Conservation (phyloP, 2,888 invertebrate species). For the Yponomeuta plumbellus region DNA sequence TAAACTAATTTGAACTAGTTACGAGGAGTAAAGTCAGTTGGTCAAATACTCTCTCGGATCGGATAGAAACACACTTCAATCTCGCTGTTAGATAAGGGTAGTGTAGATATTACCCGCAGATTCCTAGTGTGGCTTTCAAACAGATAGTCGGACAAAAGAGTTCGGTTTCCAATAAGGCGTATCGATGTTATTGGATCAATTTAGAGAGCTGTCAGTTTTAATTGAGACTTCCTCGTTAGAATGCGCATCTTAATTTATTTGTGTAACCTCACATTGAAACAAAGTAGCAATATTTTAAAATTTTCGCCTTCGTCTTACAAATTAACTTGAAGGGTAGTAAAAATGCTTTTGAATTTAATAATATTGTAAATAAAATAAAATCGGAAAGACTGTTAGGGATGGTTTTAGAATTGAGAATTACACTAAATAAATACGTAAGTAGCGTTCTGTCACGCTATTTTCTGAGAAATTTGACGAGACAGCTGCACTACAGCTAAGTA, state of each 20-base stretch:
- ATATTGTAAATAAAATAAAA: slow-evolving; percentile 25
- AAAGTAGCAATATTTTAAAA: neutral
- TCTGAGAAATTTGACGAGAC: no score
- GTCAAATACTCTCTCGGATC: slow-evolving; percentile 29
- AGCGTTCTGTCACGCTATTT: no score
- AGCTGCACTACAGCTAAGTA: no score
- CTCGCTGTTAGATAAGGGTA: slow-evolving; percentile 20
- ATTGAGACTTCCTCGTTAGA: slow-evolving; percentile 45
- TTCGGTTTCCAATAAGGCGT: slow-evolving; percentile 47
- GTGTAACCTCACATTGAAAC: slow-evolving; percentile 15
- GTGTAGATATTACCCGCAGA: slow-evolving; percentile 33
- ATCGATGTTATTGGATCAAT: slow-evolving; percentile 47
- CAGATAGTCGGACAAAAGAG: slow-evolving; percentile 28
- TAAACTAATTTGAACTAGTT: slow-evolving; percentile 57
- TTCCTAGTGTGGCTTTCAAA: slow-evolving; percentile 27
- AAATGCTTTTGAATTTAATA: slow-evolving; percentile 23
- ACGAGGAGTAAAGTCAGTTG: slow-evolving; percentile 43
- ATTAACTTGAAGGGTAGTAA: slow-evolving; percentile 12
- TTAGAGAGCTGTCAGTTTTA: slow-evolving; percentile 50
- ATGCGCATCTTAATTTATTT: slow-evolving; percentile 16
- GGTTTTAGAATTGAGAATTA: no score
- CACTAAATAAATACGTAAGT: slow-evolving; percentile 18
- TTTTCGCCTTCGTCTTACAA: slow-evolving; percentile 3
- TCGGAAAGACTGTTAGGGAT: no score
- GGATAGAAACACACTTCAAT: slow-evolving; percentile 17